phyloP scores from a whole-genome alignment of 2,888 invertebrate species.

The Clitarchus hookeri region DNA sequence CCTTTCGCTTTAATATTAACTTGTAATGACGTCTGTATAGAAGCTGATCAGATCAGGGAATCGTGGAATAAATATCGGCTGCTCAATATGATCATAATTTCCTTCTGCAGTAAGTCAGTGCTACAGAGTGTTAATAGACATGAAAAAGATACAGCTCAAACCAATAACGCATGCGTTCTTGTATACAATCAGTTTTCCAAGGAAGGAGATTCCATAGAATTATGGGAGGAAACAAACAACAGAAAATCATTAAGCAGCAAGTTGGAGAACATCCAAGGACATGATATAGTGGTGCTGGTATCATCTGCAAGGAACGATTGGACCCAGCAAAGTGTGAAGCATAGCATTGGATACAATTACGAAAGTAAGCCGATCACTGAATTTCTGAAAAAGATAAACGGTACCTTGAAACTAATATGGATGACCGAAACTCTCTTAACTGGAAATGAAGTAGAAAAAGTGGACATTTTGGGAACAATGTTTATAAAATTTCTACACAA shows the following conservation, averaged over 20 bases:
- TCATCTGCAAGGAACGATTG: not conserved
- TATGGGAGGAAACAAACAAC: too few relatives aligned
- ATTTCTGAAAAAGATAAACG: not conserved
- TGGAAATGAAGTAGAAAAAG: not conserved
- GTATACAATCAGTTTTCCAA: not conserved
- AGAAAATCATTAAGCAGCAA: not conserved
- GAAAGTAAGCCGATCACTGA: not conserved
- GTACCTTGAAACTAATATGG: not conserved
- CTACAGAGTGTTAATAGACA: not conserved
- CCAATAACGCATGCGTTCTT: not conserved
- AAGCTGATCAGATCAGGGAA: not conserved
- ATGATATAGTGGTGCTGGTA: not conserved
- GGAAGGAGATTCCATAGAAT: too few relatives aligned
- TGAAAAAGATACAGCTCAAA: not conserved
- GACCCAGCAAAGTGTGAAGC: not conserved
- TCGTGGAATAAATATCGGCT: not conserved
- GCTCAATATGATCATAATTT: not conserved
- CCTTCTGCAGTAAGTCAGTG: not conserved
- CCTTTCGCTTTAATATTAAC: slow-evolving; percentile 4
- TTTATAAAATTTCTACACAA: too few relatives aligned
- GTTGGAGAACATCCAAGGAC: not conserved
- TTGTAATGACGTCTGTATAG: not conserved
- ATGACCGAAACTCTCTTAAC: not conserved
- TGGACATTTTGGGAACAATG: not conserved
- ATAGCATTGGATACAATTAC: not conserved